phyloP scores from a whole-genome alignment of 2,113 vertebrate species.

The Nannospalax galili region DNA sequence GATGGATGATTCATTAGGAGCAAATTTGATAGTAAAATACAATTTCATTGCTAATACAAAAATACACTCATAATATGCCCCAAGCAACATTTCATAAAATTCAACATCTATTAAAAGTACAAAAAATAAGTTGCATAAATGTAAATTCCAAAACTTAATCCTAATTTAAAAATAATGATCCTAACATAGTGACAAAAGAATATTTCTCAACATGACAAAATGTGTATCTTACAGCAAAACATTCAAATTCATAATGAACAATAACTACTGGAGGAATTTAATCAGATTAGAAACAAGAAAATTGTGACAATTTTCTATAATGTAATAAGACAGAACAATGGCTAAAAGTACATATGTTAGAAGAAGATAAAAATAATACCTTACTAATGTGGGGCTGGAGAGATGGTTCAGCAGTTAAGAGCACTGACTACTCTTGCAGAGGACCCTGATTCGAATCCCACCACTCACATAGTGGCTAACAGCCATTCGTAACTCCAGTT shows the following conservation, averaged over 20 bases:
- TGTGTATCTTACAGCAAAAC: neutral
- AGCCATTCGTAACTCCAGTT: no score
- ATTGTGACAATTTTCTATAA: neutral
- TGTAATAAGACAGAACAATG: neutral
- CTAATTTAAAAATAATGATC: conserved; percentile 29
- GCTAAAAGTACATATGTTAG: neutral
- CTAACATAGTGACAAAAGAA: neutral
- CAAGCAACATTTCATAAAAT: conserved; percentile 12
- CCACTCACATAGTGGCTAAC: no score
- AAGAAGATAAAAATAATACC: neutral
- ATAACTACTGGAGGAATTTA: neutral
- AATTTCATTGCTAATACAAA: neutral
- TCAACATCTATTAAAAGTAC: neutral
- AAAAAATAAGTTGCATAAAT: neutral
- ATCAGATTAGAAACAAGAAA: conserved; percentile 17
- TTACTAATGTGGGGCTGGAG: no score
- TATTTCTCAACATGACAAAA: neutral
- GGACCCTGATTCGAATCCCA: no score
- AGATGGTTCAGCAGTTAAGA: no score
- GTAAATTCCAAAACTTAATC: neutral
- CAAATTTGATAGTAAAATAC: neutral
- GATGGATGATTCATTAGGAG: neutral
- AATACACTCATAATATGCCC: neutral
- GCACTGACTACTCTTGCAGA: no score
- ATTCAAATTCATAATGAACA: neutral